Conservation (phyloP, 2,888 invertebrate species). For the Electrophaes corylata region DNA sequence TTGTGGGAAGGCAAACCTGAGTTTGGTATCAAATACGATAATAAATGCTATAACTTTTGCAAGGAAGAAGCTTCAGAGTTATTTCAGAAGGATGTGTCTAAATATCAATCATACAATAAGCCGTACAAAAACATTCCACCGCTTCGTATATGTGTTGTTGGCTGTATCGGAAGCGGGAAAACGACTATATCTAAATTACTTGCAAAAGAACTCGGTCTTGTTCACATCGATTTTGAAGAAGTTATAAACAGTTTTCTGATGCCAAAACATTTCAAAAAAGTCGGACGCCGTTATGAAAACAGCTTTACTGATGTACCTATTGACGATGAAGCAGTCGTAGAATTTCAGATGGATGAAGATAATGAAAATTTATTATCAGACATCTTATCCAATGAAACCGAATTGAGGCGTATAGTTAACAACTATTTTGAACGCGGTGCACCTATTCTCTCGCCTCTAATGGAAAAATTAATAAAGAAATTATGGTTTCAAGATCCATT, state of each 20-base stretch:
- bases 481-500: conserved; percentile 83
- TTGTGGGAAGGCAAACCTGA: conserved; percentile 86
- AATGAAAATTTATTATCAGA: conserved; percentile 58
- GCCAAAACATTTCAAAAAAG: conserved; percentile 72
- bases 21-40: conserved; percentile 76
- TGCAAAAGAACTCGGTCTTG: conserved; percentile 82
- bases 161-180: conserved; percentile 82
- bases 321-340: conserved; percentile 64
- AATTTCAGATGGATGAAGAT: conserved; percentile 69
- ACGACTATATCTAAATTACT: conserved; percentile 75
- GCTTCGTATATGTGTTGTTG: conserved; percentile 83
- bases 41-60: conserved; percentile 81
- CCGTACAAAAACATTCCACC: conserved; percentile 76
- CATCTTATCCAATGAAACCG: conserved; percentile 65
- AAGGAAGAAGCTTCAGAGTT: conserved; percentile 73
- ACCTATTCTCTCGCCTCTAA: conserved; percentile 69
- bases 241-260: conserved; percentile 62
- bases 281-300: conserved; percentile 74
- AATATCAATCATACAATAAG: conserved; percentile 73
- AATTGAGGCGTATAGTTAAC: conserved; percentile 64
- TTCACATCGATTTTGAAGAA: conserved; percentile 77
- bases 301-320: conserved; percentile 58
- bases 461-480: conserved; percentile 70
- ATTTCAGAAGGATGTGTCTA: conserved; percentile 78
- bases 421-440: conserved; percentile 79